A percentile compares a stretch with the other conserved stretches of the same genome.
These are phyloP conservation scores for Channa argus DNA, from an alignment of 2,113 vertebrate genomes.

Conservation along the genomic window DNA sequence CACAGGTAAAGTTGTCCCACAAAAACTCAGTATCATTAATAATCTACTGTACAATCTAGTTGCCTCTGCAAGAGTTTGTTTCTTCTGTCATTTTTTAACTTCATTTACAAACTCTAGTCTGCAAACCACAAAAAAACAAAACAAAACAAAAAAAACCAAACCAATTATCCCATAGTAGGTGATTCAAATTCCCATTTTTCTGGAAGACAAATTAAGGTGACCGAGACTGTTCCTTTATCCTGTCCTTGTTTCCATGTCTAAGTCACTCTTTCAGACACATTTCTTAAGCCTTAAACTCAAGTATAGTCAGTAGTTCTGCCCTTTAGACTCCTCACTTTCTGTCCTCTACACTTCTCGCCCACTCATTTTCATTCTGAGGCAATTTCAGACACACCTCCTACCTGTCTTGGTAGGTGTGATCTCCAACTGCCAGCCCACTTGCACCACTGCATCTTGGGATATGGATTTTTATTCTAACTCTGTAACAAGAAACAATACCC, in stretches of 20 bases:
- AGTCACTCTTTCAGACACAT: neutral
- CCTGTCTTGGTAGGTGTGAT: slow-evolving; percentile 77
- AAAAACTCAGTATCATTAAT: neutral
- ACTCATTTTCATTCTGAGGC: slow-evolving; percentile 33
- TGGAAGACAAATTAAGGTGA: neutral
- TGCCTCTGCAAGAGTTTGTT: neutral
- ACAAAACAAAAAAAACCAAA: neutral
- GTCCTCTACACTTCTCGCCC: slow-evolving; percentile 14
- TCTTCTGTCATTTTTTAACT: neutral
- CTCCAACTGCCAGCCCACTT: slow-evolving; percentile 78
- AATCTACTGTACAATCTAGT: neutral
- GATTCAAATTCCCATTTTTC: slow-evolving; percentile 2
- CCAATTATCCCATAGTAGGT: slow-evolving; percentile 4
- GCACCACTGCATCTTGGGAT: slow-evolving; percentile 85
- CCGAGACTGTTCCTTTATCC: slow-evolving; percentile 25
- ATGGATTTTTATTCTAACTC: slow-evolving; percentile 73
- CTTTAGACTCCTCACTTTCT: slow-evolving; percentile 57
- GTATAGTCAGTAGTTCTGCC: slow-evolving; percentile 31
- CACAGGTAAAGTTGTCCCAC: neutral
- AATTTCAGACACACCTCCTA: slow-evolving; percentile 72
- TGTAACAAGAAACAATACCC: slow-evolving; percentile 25
- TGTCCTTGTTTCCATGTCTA: slow-evolving; percentile 1
- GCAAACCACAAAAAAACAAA: neutral
- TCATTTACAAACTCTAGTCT: neutral
- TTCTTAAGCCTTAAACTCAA: slow-evolving; percentile 2